Base-by-base conservation (phyloP, 1,140 invertebrate genomes). In the Aphelenchoides besseyi region DNA sequence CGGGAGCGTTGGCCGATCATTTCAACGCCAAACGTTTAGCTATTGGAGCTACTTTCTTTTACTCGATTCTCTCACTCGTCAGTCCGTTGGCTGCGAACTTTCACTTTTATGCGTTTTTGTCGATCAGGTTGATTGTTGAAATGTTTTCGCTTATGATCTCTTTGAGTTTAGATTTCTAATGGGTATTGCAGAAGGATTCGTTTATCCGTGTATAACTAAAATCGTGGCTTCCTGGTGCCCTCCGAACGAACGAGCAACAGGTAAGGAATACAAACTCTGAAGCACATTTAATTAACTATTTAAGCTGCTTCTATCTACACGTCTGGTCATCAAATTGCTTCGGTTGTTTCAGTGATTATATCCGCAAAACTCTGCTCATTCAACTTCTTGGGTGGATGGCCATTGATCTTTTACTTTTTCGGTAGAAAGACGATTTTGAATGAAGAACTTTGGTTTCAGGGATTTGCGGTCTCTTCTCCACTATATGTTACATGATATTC, bases 331-430 rank as follows among this genome's bases (percentile, higher is more conserved):
- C 74, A 79, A 37, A 18, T 78, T 8, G 74, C 76, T 16, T 55
- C 74, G 8, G 30, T 78, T 16, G 26, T 76, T 37, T 48, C 28
- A 16, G 41, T 76, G 12, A 41, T 76, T 23, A 28, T 76, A 12
- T 18, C 70, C 18, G 63, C 74, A 35, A 52, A 36, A 52, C 76
- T 76, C 26, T 76, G 74, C 37, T 52, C 61, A n/a, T n/a, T 74
- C 8, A 18, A 77, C 16, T 78, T 74, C 9, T 37, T 76, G 3
- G 69, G 54, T 36, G 74, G 74, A 48, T 76, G 76, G 74, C 77
- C 77, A 2, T 28, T 73, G 26, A 79, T 76, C 41, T 76, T 76
- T 61, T 67, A 76, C 52, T 32, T 35, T 18, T 79, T 77, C 48
- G 73, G 72, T 74, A 66, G 59, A n/a, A n/a, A n/a, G n/a, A n/a